These are phyloP conservation scores for Coecobrya sp. DNA, from an alignment of 2,888 invertebrate genomes.

Conservation along the genomic window DNA sequence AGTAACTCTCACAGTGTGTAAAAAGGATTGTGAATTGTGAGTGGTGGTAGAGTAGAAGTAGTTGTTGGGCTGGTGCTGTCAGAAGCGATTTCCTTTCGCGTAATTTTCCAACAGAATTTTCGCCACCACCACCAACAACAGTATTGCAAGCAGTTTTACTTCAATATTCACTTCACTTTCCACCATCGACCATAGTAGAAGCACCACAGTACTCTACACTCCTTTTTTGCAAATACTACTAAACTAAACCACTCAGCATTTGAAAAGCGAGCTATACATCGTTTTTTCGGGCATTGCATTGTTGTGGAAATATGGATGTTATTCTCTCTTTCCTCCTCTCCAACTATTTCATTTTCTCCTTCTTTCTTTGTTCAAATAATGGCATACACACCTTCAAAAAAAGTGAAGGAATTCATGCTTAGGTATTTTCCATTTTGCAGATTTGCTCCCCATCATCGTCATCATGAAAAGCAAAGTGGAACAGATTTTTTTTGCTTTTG, in stretches of 20 bases:
- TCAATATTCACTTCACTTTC: constrained; percentile 50
- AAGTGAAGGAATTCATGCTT: constrained; percentile 39
- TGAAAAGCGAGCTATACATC: constrained; percentile 41
- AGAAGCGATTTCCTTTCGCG: constrained; percentile 75
- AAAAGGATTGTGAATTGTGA: constrained; percentile 48
- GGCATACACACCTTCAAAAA: constrained; percentile 42
- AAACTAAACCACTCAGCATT: constrained; percentile 41
- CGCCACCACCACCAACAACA: constrained; percentile 23
- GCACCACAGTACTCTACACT: not conserved
- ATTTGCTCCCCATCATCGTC: constrained; percentile 58
- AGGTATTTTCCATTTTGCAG: constrained; percentile 53
- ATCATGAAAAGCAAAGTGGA: constrained; percentile 64
- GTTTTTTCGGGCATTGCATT: constrained; percentile 33
- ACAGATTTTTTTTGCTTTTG: constrained; percentile 68
- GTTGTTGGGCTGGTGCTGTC: constrained; percentile 73
- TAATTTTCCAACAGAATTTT: constrained; percentile 76
- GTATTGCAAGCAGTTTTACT: not conserved
- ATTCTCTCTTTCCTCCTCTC: constrained; percentile 2
- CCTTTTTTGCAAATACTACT: constrained; percentile 33
- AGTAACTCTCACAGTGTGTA: constrained; percentile 34
- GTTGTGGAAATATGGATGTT: constrained; percentile 61
- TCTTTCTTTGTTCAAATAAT: constrained; percentile 20
- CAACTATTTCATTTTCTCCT: constrained; percentile 42
- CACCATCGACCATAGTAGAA: not conserved
- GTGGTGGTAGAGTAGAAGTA: constrained; percentile 31